Conservation (phyloP, 1,140 invertebrate genomes). For the Drosophila guanche region DNA sequence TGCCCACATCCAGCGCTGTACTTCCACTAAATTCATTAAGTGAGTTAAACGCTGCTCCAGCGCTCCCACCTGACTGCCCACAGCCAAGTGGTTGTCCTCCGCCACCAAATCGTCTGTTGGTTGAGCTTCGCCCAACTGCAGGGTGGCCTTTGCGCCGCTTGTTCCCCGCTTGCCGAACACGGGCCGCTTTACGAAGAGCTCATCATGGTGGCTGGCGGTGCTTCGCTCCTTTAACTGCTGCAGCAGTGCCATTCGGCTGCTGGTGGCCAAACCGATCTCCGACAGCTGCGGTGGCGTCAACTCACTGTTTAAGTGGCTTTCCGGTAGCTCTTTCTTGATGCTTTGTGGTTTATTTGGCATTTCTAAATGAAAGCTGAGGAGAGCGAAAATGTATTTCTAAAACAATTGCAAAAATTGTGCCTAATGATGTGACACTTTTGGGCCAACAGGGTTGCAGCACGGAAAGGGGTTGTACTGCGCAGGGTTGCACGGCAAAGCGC, state of each 20-base stretch:
- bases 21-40: too few species aligned
- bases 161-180: conserved; percentile 10
- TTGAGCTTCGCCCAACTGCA: neutral
- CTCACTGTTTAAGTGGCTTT: neutral
- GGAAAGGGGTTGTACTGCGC: too few species aligned
- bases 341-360: neutral
- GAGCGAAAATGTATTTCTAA: too few species aligned
- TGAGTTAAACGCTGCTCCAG: too few species aligned
- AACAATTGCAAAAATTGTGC: too few species aligned
- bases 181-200: conserved; percentile 57
- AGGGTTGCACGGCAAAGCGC: too few species aligned
- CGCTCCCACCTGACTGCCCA: too few species aligned
- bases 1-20: conserved; percentile 56
- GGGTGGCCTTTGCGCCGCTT: neutral
- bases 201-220: conserved; percentile 14
- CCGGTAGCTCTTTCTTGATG: neutral
- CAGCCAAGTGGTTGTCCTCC: neutral
- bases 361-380: too few species aligned
- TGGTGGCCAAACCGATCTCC: conserved; percentile 38
- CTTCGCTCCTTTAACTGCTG: conserved; percentile 12
- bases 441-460: too few species aligned
- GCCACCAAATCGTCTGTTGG: neutral
- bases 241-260: conserved; percentile 19
- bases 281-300: conserved; percentile 45
- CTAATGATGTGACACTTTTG: too few species aligned